These are phyloP conservation scores for Cremastinae sp. DNA, from an alignment of 2,888 invertebrate genomes.

Conservation along the genomic window DNA sequence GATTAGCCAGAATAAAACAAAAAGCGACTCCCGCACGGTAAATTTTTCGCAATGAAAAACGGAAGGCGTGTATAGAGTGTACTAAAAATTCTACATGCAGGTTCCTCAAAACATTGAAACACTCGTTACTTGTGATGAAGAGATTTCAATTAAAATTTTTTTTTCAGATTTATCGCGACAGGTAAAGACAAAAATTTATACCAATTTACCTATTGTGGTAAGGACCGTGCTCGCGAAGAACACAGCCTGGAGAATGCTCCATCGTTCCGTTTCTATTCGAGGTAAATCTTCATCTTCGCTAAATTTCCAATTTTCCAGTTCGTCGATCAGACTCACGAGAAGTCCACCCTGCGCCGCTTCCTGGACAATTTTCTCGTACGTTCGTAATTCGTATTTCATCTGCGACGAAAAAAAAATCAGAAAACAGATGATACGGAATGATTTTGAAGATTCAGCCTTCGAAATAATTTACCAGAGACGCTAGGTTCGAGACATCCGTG, in stretches of 20 bases:
- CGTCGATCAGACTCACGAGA: slow-evolving; percentile 72
- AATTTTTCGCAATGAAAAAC: no score
- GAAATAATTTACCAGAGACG: slow-evolving; percentile 80
- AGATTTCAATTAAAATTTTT: no score
- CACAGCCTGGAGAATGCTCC: slow-evolving; percentile 91
- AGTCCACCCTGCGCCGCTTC: slow-evolving; percentile 88
- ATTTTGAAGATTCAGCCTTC: no score
- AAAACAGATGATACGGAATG: no score
- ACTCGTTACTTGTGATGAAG: no score
- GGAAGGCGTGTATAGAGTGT: no score
- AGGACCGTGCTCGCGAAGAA: slow-evolving; percentile 95
- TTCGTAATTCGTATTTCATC: slow-evolving; percentile 73
- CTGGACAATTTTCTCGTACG: slow-evolving; percentile 83
- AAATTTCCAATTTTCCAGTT: slow-evolving; percentile 61
- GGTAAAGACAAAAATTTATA: no score
- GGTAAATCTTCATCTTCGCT: slow-evolving; percentile 54
- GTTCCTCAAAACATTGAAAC: no score
- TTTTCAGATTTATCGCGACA: no score
- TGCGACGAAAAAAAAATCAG: slow-evolving; percentile 41
- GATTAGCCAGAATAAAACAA: background rate
- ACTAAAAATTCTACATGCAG: no score
- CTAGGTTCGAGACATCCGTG: slow-evolving; percentile 82
- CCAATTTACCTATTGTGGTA: slow-evolving; percentile 91
- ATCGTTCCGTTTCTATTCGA: slow-evolving; percentile 83
- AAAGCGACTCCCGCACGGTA: no score